Conservation (phyloP, 2,888 invertebrate species). For the Leucophora obtusa region DNA sequence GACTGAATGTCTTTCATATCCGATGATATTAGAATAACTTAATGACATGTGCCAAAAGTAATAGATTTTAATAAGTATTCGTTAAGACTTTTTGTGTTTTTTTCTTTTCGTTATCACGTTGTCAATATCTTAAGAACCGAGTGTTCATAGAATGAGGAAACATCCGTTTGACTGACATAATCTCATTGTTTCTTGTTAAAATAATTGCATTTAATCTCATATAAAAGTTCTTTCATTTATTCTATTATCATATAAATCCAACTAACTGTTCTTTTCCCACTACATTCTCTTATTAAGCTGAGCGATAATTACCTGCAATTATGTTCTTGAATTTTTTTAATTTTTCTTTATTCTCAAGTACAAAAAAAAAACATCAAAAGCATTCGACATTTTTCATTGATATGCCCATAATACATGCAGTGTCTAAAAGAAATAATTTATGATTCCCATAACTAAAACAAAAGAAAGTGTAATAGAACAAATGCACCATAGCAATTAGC, state of each 20-base stretch:
- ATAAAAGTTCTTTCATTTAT: neutral
- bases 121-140: neutral
- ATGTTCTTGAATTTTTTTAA: conserved; percentile 1
- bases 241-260: neutral
- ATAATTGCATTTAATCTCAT: neutral
- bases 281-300: neutral
- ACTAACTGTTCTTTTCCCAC: conserved; percentile 2
- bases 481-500: neutral
- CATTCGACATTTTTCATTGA: neutral
- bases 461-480: neutral
- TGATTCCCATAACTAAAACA: neutral
- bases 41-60: neutral
- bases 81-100: neutral
- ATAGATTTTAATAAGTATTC: neutral
- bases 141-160: neutral
- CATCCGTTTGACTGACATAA: neutral
- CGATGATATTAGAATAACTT: neutral
- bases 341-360: neutral
- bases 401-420: neutral
- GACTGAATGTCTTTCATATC: neutral
- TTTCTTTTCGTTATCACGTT: neutral
- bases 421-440: neutral
- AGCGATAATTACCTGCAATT: neutral
- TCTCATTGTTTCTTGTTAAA: neutral
- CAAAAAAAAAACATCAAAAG: neutral